Evolutionary conservation across 2,797 vertebrate species (phyloP), one percentile per base, ranked within the genome.

Genomic region (Sebastes variabilis): DNA sequence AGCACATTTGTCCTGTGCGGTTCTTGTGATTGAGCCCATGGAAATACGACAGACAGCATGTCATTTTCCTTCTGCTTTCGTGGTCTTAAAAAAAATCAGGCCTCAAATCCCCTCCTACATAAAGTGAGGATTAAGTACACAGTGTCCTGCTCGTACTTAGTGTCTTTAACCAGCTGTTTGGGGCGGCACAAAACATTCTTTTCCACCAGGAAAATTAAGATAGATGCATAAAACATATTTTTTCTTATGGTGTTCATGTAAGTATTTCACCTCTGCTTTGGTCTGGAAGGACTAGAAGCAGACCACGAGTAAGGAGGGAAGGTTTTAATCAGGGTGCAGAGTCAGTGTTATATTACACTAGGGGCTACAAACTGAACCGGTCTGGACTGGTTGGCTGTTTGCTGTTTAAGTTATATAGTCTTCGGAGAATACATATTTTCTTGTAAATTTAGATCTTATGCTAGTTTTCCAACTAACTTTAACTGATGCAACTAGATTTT

Each of bases 331-430:
- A n/a, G 22, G 14, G 42, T 42, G 66, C 61, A 73, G 74, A 13
- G 8, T 59, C 67, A 59, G 89, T 82, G 79, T 95, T 89, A 8
- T 73, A 54, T 95, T 93, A 86, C 81, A 49, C 58, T 49, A 8
- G 4, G 5, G 72, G 64, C 13, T 49, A 74, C 34, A 68, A 20
- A 73, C 54, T 83, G 59, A 75, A 77, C 75, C 22, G n/a, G 82
- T 81, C 52, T 80, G 16, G 55, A 81, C 83, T 77, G 34, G 66
- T 77, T 36, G 6, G 20, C 27, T 59, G 36, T 67, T 56, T 52
- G 38, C 55, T 59, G 36, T 67, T 56, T 52, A 80, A n/a, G 13
- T 67, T 25, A 0, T 14, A 24, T 36, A 25, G 2, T 24, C 3
- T 24, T 30, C 24, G 24, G 4, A 64, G 2, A 76, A 62, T 16